These are phyloP conservation scores for Hippolais icterina DNA, from an alignment of 2,113 vertebrate genomes.

Conservation along the genomic window DNA sequence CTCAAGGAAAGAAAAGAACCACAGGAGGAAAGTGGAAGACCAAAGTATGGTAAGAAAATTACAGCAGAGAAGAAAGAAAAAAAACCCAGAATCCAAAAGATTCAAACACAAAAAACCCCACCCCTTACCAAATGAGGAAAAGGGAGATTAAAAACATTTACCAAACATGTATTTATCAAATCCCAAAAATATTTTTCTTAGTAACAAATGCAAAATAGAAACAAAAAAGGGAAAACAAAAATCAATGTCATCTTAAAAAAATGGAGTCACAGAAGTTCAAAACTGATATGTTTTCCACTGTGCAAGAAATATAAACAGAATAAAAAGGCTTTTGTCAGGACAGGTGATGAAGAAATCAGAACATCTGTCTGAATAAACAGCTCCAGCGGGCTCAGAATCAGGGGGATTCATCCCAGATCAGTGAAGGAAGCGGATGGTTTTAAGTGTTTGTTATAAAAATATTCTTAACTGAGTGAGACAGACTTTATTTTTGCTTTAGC, in stretches of 20 bases:
- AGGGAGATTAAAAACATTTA: neutral
- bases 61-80: neutral
- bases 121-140: neutral
- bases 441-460: neutral
- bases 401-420: neutral
- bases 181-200: neutral
- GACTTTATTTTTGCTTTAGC: neutral
- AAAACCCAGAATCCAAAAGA: neutral
- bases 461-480: neutral
- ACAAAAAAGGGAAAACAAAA: neutral
- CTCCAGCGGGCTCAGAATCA: neutral
- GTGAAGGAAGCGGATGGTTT: neutral
- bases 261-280: neutral
- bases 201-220: neutral
- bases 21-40: neutral
- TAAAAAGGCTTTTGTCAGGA: conserved; percentile 8
- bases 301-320: conserved; percentile 1
- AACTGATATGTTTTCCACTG: conserved; percentile 27
- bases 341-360: conserved; percentile 50
- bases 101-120: neutral
- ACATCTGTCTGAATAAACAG: conserved; percentile 35
- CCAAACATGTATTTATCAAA: neutral
- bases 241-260: neutral
- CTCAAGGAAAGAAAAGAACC: neutral
- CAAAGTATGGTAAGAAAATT: neutral